phyloP scores from a whole-genome alignment of 1,140 invertebrate genomes.

The Atta colombica region DNA sequence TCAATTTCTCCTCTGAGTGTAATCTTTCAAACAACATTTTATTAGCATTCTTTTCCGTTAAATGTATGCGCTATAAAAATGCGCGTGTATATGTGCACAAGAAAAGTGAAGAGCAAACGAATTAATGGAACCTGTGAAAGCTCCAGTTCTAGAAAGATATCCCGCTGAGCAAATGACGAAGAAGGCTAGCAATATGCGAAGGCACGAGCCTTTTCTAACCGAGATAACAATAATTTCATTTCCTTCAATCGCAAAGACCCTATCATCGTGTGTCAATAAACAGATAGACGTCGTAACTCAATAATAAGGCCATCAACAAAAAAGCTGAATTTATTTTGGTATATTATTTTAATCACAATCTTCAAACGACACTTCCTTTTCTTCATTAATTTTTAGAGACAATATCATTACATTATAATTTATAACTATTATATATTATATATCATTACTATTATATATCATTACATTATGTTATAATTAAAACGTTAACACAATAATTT shows the following conservation, averaged over 20 bases:
- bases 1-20: not conserved
- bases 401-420: not conserved
- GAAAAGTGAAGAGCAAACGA: not conserved
- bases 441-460: not conserved
- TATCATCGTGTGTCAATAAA: conserved; percentile 13
- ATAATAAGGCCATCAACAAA: conserved; percentile 19
- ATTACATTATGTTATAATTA: not conserved
- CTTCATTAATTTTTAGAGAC: not conserved
- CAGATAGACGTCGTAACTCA: conserved; percentile 13
- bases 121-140: conserved; percentile 20
- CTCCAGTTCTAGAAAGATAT: conserved; percentile 14
- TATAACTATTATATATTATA: not conserved
- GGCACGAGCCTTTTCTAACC: conserved; percentile 5
- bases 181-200: conserved; percentile 9
- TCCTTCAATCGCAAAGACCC: conserved; percentile 24
- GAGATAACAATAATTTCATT: conserved; percentile 55
- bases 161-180: conserved; percentile 20
- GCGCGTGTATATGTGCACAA: not conserved
- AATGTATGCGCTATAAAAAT: not conserved
- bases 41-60: not conserved
- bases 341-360: conserved; percentile 18
- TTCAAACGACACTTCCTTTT: not conserved
- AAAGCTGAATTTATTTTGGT: conserved; percentile 15
- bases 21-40: not conserved
- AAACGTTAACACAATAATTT: not conserved